Base-by-base conservation (phyloP, 2,797 vertebrate species). In the Sarcophilus harrisii region DNA sequence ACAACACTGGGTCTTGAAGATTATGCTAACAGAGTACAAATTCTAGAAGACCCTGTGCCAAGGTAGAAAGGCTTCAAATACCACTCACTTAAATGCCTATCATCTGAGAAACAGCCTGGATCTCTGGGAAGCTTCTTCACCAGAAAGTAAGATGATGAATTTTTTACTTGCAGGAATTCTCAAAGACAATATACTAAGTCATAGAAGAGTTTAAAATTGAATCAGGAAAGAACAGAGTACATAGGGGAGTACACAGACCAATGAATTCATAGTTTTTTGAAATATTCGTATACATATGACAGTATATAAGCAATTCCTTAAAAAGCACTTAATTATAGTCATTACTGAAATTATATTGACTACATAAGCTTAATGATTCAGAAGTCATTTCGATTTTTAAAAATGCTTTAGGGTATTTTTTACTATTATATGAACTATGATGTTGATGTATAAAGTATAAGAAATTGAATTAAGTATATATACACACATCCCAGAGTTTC, bases 381-480 rank as follows among this genome's bases (percentile, higher is more conserved):
- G 62, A 87, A 94, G 60, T 24, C 62, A 62, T 13, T 96, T 93
- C 95, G 91, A 96, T 95, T 94, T 93, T 38, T 58, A 52, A 49
- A 14, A 81, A 38, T 58, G 52, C 49, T 92, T 95, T 66, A 32
- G 32, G 18, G 45, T 92, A 14, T 16, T n/a, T 32, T 16, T n/a
- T 32, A 73, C 38, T n/a, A 38, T 73, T 73, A 73, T n/a, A 73
- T 73, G 62, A 73, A 73, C 32, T n/a, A 73, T 38, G 32, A 73
- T 8, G 4, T 6, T 73, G 62, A 38, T 73, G 32, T 73, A 38
- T 62, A 32, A 95, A 95, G 87, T n/a, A 93, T 28, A 95, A 94
- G 94, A 94, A 45, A 96, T 27, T 96, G 52, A 45, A 91, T 14
- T 94, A n/a, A 91, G 45, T 92, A 94, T 93, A 28, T 92, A 73